Evolutionary conservation across 2,888 invertebrate species (phyloP).

Genomic region (Chaetogeoica ovagalla): DNA sequence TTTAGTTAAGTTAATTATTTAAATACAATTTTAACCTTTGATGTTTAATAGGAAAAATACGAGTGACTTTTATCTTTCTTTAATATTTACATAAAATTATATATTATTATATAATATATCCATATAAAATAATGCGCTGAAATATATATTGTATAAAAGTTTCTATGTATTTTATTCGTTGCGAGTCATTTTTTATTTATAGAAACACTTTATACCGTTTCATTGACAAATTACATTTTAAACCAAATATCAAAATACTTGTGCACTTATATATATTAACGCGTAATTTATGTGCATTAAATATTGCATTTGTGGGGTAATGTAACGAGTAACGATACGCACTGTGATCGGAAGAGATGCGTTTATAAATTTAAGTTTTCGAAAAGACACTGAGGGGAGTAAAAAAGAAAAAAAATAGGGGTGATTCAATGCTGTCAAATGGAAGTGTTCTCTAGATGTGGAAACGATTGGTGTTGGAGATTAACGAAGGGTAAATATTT

Average conservation of each 20-base stretch:
- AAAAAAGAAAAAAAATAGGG: conserved; percentile 47
- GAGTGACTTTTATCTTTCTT: too few species aligned
- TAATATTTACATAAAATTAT: too few species aligned
- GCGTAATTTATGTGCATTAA: neutral
- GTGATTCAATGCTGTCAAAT: conserved; percentile 14
- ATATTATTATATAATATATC: too few species aligned
- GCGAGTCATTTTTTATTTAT: neutral
- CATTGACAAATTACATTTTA: neutral
- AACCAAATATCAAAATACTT: neutral
- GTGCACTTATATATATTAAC: neutral
- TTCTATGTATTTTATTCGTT: neutral
- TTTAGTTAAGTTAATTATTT: too few species aligned
- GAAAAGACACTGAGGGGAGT: neutral
- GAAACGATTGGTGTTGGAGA: conserved; percentile 44
- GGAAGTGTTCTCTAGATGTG: conserved; percentile 30
- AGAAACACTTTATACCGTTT: neutral
- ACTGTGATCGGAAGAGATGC: neutral
- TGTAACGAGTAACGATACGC: neutral
- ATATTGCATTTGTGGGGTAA: neutral
- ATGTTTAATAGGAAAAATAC: too few species aligned
- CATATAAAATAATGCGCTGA: too few species aligned
- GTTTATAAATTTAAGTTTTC: neutral
- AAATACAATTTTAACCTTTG: too few species aligned
- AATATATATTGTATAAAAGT: neutral
- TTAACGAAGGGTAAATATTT: conserved; percentile 43